These are phyloP conservation scores for Mesoclemmys tuberculata DNA, from an alignment of 2,113 vertebrate genomes.

Conservation along the genomic window DNA sequence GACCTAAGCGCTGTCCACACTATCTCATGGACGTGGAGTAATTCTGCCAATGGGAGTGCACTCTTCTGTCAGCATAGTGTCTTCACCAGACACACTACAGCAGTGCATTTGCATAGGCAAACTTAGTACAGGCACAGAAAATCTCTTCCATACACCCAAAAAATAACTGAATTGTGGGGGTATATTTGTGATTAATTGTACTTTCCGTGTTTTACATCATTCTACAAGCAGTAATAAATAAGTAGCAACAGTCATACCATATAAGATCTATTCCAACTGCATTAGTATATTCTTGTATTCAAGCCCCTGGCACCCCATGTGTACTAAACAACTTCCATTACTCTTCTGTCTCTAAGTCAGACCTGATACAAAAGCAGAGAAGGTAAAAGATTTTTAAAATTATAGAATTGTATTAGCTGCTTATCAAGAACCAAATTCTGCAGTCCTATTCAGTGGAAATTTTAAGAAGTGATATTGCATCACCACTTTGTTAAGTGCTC, in stretches of 20 bases:
- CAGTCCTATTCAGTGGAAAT: neutral
- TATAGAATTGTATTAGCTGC: neutral
- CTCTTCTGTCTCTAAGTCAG: neutral
- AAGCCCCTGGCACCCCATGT: neutral
- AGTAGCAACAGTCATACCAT: neutral
- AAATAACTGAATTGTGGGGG: neutral
- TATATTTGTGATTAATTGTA: neutral
- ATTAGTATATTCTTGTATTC: neutral
- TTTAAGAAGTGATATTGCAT: neutral
- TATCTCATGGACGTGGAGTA: neutral
- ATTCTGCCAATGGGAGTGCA: neutral
- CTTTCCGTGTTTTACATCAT: neutral
- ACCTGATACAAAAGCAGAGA: neutral
- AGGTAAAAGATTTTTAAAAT: neutral
- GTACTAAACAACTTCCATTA: neutral
- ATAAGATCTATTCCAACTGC: neutral
- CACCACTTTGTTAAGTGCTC: neutral
- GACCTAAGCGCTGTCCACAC: neutral
- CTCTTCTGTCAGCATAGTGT: neutral
- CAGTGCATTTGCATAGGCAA: neutral
- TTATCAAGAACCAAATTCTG: neutral
- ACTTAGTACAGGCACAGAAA: neutral
- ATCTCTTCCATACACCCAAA: neutral
- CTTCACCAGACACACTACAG: neutral
- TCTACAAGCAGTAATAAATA: neutral